Percentiles rank a stretch among this genome's conserved stretches.
Conservation (phyloP, 2,113 vertebrate genomes). For the Mustela nigripes region DNA sequence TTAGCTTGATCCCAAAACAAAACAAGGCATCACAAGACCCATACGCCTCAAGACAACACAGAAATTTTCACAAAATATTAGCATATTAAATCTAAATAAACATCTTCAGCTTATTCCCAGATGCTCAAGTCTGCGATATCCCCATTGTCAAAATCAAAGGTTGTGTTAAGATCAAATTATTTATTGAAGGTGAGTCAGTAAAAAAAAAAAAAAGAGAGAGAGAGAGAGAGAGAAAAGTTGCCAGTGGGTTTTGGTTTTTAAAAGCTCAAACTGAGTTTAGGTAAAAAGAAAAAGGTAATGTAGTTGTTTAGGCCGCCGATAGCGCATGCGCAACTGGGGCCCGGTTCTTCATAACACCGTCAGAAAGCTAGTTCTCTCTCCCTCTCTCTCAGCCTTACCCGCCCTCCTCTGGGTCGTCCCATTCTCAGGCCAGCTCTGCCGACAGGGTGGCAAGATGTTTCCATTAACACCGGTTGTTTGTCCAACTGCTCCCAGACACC, state of each 20-base stretch:
- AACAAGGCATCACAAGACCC: neutral
- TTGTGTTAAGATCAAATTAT: neutral
- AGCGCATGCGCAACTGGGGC: rapidly evolving
- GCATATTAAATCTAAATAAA: neutral
- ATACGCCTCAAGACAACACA: neutral
- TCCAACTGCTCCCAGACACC: neutral
- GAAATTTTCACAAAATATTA: neutral
- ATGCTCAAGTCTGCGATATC: neutral
- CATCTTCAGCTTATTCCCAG: neutral
- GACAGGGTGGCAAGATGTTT: neutral
- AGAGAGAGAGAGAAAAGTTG: neutral
- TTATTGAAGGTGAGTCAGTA: neutral
- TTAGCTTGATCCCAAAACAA: neutral
- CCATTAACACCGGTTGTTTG: neutral
- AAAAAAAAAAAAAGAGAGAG: neutral
- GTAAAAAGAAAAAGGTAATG: neutral
- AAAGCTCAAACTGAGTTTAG: neutral
- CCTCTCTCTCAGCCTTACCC: neutral
- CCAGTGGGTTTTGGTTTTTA: neutral
- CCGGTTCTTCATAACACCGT: too few species aligned
- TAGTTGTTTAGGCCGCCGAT: neutral
- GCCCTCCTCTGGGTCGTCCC: neutral
- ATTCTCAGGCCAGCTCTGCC: neutral
- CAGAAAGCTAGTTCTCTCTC: neutral
- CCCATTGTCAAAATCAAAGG: neutral